Evolutionary conservation across 2,888 invertebrate genomes (phyloP), one percentile per base, ranked within the genome.

Genomic region (Acanthosepion pharaonis): DNA sequence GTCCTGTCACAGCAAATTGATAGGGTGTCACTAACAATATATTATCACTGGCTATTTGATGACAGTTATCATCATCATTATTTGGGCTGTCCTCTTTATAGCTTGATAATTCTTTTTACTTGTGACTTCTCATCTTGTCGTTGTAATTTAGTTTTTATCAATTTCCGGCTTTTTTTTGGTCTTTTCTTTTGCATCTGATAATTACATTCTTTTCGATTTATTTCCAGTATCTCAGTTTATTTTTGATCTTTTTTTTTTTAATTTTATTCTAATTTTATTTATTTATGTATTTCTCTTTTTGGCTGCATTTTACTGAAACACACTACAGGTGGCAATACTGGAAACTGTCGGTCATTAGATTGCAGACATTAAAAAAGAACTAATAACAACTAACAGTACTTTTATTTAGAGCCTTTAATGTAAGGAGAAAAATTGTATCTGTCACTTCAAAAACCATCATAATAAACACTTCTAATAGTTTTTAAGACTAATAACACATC

Each of bases 21-120:
- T 78, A 78, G 78, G 15, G 78, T 78, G 78, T 78, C 78, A 78
- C 78, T 78, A 78, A 33, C 78, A 78, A 78, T 78, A 78, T 78
- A 78, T 78, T 78, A n/a, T 78, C 11, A n/a, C n/a, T 42, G 78
- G 78, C n/a, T 33, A 78, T 78, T 33, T 78, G n/a, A 78, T 78
- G 78, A 33, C 78, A 78, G 78, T 78, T n/a, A 78, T 78, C 78
- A 78, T 78, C 78, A 78, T 78, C n/a, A n/a, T 78, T n/a, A 78
- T 78, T 33, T 15, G n/a, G 8, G 1, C n/a, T 33, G 18, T 78
- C n/a, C 15, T n/a, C n/a, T 78, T 18, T 11, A 78, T 78, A 78
- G 78, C n/a, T 78, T 78, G 78, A 78, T 78, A 15, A 78, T n/a
- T 59, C 33, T 78, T 78, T 33, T 78, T 15, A 25, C 78, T 15